Evolutionary conservation across 2,797 vertebrate genomes (phyloP), one percentile per base, ranked within the genome.

Genomic region (Telmatherina bonti): DNA sequence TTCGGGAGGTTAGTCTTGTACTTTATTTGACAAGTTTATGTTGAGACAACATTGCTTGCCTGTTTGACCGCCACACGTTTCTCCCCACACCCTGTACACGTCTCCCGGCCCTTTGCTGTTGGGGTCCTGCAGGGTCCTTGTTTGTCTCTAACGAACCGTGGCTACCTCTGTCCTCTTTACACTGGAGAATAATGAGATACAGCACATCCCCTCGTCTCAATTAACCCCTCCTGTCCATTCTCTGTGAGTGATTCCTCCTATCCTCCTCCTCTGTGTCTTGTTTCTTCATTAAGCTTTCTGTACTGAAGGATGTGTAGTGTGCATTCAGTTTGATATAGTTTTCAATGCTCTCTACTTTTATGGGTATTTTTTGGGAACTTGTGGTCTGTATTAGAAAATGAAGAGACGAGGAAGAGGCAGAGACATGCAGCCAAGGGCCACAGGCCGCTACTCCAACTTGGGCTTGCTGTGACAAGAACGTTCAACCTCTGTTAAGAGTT

Each of bases 1-100:
- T 98, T 9, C 93, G 95, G 22, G 97, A 98, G 96, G 97, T 98
- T 76, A 95, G 65, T 54, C 24, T 55, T 60, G 35, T 6, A 47
- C 22, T 65, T 35, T 24, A 9, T 47, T 8, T n/a, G 43, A 43
- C 41, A 43, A 0, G 18, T 43, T 20, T 7, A 47, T 47, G 20
- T 22, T 47, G 43, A 47, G 58, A 18, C 55, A 31, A 67, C 54
- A 29, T 24, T 53, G 2, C 31, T 22, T 62, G 33, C 20, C 24
- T 43, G 69, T 56, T 33, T 30, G 38, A 52, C 70, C 18, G 71
- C 71, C 76, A 78, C 70, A 52, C 7, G 79, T 81, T 70, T 62
- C 64, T 64, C 57, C 41, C 1, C 54, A 64, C 70, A 58, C 73
- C 62, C 72, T 6, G 38, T 74, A 55, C 58, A 36, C 62, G 62